phyloP scores from a whole-genome alignment of 2,888 invertebrate species.

The Folsomia candida region DNA sequence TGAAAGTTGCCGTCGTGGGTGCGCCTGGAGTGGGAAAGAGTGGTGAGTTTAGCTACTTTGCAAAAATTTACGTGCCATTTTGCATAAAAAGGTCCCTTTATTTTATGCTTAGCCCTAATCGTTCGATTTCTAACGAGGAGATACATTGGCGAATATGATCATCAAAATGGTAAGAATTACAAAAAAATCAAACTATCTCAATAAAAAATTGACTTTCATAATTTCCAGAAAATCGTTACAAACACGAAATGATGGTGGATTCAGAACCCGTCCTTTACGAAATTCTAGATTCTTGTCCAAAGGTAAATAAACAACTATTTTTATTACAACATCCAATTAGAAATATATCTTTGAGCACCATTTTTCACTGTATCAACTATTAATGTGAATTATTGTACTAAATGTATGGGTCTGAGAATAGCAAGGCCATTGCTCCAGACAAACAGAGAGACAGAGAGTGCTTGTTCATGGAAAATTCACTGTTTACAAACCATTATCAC shows the following conservation, averaged over 20 bases:
- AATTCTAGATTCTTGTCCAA: slow-evolving; percentile 84
- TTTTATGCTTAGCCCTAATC: slow-evolving; percentile 72
- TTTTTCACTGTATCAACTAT: too few species aligned
- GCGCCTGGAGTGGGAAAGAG: slow-evolving; percentile 89
- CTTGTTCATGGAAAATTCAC: too few species aligned
- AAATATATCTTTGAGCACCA: too few species aligned
- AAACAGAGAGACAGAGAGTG: too few species aligned
- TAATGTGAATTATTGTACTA: too few species aligned
- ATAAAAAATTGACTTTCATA: slow-evolving; percentile 31
- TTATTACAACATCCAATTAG: too few species aligned
- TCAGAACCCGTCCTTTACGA: slow-evolving; percentile 86
- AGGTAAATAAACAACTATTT: slow-evolving; percentile 59
- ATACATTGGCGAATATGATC: slow-evolving; percentile 92
- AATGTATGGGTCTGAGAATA: too few species aligned
- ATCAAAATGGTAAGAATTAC: slow-evolving; percentile 77
- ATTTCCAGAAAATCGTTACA: slow-evolving; percentile 77
- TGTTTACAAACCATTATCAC: too few species aligned
- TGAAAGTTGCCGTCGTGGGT: slow-evolving; percentile 86
- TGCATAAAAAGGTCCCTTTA: too few species aligned
- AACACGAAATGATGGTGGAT: slow-evolving; percentile 82
- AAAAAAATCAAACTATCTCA: background rate
- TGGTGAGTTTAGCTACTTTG: slow-evolving; percentile 63
- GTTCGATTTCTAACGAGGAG: slow-evolving; percentile 89
- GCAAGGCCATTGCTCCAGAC: too few species aligned
- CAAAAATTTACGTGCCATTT: background rate